These are phyloP conservation scores for Halichondria panicea DNA, from an alignment of 37 sponge, comb jelly and placozoan genomes.

Conservation along the genomic window DNA sequence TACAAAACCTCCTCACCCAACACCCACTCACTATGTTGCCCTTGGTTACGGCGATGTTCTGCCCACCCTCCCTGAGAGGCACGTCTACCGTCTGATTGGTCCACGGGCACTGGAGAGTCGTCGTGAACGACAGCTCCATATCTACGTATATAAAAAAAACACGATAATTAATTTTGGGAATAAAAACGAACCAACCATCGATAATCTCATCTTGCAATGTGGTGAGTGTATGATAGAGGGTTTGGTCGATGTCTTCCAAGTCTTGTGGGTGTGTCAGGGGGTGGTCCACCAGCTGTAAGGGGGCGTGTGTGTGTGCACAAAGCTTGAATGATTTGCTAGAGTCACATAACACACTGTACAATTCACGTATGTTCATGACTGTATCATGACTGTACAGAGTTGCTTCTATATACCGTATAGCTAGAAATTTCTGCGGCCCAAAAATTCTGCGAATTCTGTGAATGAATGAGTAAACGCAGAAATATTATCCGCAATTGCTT, in stretches of 20 bases:
- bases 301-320: no score
- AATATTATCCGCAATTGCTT: no score
- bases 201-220: not conserved
- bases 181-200: not conserved
- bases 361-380: no score
- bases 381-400: no score
- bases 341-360: no score
- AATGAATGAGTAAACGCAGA: no score
- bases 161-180: not conserved
- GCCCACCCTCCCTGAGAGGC: conserved; percentile 14
- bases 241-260: conserved; percentile 29
- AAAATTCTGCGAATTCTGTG: no score
- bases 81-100: not conserved
- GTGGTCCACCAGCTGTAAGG: conserved; percentile 28
- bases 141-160: not conserved
- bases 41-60: conserved; percentile 29
- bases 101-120: conserved; percentile 22
- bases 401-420: no score
- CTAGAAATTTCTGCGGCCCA: no score
- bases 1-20: no score
- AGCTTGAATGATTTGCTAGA: no score
- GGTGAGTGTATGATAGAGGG: conserved; percentile 11
- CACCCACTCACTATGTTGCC: conserved; percentile 65
- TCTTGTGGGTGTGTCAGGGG: conserved; percentile 36
- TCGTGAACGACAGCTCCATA: conserved; percentile 31